Base-by-base conservation (phyloP, 2,113 vertebrate genomes). In the Anser cygnoides region DNA sequence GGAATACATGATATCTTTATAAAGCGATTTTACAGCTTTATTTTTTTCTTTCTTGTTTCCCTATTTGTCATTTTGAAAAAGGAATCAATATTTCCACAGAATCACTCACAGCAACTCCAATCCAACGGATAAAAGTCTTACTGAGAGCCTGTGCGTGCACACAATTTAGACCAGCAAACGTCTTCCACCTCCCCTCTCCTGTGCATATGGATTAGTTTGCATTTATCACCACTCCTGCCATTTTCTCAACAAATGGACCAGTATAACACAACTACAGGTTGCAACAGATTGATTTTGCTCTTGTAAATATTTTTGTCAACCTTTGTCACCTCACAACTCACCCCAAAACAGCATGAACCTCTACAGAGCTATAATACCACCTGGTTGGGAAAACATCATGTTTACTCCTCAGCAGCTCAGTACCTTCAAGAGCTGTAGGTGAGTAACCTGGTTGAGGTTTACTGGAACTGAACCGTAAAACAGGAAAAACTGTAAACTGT, bases 61-160 rank as follows among this genome's bases (percentile, higher is more conserved):
- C 0, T 25, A 44, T 54, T 92, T 87, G 13, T 71, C n/a, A 59
- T 91, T 93, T 67, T 77, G 67, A 83, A 59, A 90, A 59, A 79
- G 20, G 9, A 90, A 85, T 79, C 39, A 23, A 5, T 85, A 59
- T 57, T 74, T 66, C 70, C 23, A 87, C 28, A 13, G 50, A 77
- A 58, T 63, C 9, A 8, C 37, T 78, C 37, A 55, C 61, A 73
- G 35, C 5, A 75, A 72, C 23, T 71, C 43, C 58, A 70, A 54
- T 10, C 13, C 6, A 3, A 58, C 1, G 0, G 28, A 52, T 25
- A 0, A 7, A 72, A 63, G 31, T 15, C 52, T 72, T 70, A 33
- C 13, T 50, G 21, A 83, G 23, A 66, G 39, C 6, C 25, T 33
- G 35, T 49, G 13, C 29, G 79, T 3, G 9, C 25, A 33, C 50